Evolutionary conservation across 2,888 invertebrate genomes (phyloP).

Genomic region (Hesperia comma): DNA sequence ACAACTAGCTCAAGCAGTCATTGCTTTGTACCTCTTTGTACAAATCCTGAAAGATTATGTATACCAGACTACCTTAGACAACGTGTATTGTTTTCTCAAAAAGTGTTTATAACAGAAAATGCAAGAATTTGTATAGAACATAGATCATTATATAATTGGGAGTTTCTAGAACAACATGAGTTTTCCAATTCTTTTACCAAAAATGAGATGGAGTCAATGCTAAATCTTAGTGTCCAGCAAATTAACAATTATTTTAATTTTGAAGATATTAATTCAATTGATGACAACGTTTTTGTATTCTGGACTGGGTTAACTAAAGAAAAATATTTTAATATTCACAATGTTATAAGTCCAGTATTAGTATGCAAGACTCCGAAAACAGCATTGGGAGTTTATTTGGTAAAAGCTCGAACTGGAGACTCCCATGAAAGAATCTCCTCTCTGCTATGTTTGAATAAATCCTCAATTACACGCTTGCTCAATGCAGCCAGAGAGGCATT

Average conservation of each 20-base stretch:
- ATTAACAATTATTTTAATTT: too few species aligned
- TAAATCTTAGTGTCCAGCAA: neutral
- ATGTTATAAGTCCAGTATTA: neutral
- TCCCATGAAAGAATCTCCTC: conserved; percentile 6
- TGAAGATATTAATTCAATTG: neutral
- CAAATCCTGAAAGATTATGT: too few species aligned
- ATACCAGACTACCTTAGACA: too few species aligned
- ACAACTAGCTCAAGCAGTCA: too few species aligned
- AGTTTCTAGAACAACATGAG: neutral
- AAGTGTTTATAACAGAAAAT: too few species aligned
- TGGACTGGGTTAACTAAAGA: conserved; percentile 4
- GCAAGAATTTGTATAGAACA: neutral
- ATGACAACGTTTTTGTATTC: neutral
- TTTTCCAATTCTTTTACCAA: neutral
- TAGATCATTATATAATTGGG: neutral
- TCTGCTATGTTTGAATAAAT: neutral
- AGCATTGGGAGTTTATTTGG: conserved; percentile 9
- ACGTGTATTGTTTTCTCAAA: too few species aligned
- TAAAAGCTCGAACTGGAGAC: conserved; percentile 6
- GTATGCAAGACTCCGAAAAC: neutral
- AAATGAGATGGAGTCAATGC: neutral
- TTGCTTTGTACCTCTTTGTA: too few species aligned
- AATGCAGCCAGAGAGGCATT: neutral
- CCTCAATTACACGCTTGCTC: neutral
- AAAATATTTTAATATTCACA: neutral